These are phyloP conservation scores for Rhinatrema bivittatum DNA, from an alignment of 2,797 vertebrate species.

Conservation along the genomic window DNA sequence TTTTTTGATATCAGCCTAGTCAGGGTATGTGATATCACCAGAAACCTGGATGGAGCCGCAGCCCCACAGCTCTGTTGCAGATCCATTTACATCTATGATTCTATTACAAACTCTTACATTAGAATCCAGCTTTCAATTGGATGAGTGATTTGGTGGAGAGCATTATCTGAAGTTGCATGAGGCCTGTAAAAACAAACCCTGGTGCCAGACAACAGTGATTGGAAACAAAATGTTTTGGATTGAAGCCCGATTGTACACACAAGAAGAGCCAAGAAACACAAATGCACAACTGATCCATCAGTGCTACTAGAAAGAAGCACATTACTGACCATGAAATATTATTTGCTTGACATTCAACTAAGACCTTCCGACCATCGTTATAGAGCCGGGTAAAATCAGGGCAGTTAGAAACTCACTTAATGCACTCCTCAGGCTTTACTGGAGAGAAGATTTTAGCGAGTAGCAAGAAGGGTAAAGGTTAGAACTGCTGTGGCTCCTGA, in stretches of 20 bases:
- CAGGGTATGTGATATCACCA: rapidly evolving
- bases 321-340: not conserved
- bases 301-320: not conserved
- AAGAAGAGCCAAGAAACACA: not conserved
- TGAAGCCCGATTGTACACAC: not conserved
- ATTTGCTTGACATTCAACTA: rapidly evolving
- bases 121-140: too few relatives aligned
- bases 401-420: too few relatives aligned
- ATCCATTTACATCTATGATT: too few relatives aligned
- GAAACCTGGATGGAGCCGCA: rapidly evolving
- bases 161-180: not conserved
- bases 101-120: too few relatives aligned
- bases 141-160: not conserved
- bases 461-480: too few relatives aligned
- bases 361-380: not conserved
- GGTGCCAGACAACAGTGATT: not conserved
- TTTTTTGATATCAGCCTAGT: too few relatives aligned
- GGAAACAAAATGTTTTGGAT: too few relatives aligned
- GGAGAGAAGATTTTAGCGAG: too few relatives aligned
- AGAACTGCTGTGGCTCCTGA: too few relatives aligned
- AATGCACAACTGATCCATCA: not conserved
- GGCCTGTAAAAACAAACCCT: rapidly evolving
- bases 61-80: not conserved
- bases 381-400: too few relatives aligned
- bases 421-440: too few relatives aligned